Base-by-base conservation (phyloP, 2,113 vertebrate genomes). In the Callipepla squamata region DNA sequence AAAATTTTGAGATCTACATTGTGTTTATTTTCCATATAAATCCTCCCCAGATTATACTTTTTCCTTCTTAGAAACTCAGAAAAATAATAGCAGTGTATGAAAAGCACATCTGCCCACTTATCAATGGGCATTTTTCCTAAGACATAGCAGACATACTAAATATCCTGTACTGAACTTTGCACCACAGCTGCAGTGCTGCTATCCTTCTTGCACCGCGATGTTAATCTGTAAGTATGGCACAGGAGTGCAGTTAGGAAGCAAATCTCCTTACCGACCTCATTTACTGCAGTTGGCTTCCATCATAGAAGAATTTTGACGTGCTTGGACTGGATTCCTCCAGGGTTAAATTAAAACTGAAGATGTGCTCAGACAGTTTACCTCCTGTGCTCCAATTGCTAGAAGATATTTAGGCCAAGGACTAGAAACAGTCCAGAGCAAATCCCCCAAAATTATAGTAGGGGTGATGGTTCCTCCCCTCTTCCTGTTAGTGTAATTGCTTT, bases 31-130 rank as follows among this genome's bases (percentile, higher is more conserved):
- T 36, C 20, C n/a, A 80, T 67, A 63, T 14, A 68, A 50, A 61
- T 57, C 15, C 34, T 47, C 25, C 32, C 9, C 0, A 86, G 62
- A 74, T 36, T 4, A 11, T 63, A 5, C 38, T 57, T 68, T 69
- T 68, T 73, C 69, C 19, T 66, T 28, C n/a, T 38, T 34, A 80
- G 77, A 89, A 65, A 61, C 28, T 1, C 10, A 69, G 9, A 84
- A 77, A 80, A 86, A 55, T 26, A 73, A 23, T 11, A 70, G 16
- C 4, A 6, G 17, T 28, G 9, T 26, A 44, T n/a, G 21, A 50
- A 69, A 25, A 44, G 21, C 0, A 26, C 12, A 30, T 34, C 47
- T 53, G 48, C 44, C 23, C 15, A n/a, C 1, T 0, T 72, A 11
- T 32, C 63, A 59, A 22, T 25, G 10, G 50, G 50, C 25, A 51